These are phyloP conservation scores for Geopemphigus sp. DNA, from an alignment of 1,140 invertebrate species.

Conservation along the genomic window DNA sequence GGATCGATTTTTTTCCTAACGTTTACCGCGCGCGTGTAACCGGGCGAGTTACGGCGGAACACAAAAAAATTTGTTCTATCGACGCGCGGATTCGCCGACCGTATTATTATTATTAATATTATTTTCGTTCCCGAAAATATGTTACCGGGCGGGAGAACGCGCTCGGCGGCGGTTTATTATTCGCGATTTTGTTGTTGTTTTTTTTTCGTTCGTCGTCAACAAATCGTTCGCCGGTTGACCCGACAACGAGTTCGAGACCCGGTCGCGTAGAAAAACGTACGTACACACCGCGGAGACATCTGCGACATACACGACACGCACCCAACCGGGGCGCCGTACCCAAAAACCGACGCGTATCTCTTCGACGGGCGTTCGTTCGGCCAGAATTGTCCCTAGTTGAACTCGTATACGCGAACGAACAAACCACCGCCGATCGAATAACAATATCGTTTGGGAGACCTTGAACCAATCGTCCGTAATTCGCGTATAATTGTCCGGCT, in stretches of 20 bases:
- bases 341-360: neutral
- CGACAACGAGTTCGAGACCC: conserved; percentile 32
- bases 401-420: too few species aligned
- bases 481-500: too few species aligned
- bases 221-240: conserved; percentile 42
- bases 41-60: too few species aligned
- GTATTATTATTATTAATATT: neutral
- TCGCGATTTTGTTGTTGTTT: neutral
- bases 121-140: neutral
- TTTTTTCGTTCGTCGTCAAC: conserved; percentile 23
- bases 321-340: neutral
- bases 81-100: neutral
- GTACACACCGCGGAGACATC: neutral
- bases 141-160: conserved; percentile 27
- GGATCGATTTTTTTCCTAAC: conserved; percentile 13
- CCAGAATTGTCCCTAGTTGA: too few species aligned
- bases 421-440: too few species aligned
- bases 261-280: neutral
- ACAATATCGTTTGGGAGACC: too few species aligned
- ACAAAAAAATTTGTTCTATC: conserved; percentile 16
- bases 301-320: neutral
- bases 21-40: neutral
- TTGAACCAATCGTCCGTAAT: too few species aligned
- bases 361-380: neutral
- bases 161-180: neutral